phyloP scores from a whole-genome alignment of 64 coral and sea anemone species.

The Exaiptasia diaphana region DNA sequence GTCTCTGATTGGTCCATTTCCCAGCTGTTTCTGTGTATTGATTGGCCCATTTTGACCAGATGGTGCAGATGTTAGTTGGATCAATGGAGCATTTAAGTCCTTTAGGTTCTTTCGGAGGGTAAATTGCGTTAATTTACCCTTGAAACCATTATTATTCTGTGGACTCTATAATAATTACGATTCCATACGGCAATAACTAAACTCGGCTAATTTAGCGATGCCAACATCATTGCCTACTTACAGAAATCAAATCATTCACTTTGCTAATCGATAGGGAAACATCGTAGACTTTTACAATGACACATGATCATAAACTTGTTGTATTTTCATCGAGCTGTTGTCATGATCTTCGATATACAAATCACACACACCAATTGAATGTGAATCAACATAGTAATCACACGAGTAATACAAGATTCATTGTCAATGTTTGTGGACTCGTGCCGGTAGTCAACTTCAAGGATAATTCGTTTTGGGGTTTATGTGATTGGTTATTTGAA shows the following conservation, averaged over 20 bases:
- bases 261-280: too few relatives aligned
- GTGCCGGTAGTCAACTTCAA: too few relatives aligned
- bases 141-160: constrained; percentile 80
- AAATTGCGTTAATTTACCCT: constrained; percentile 92
- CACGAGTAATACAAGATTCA: too few relatives aligned
- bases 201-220: not conserved
- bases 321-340: too few relatives aligned
- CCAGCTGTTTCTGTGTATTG: constrained; percentile 75
- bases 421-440: too few relatives aligned
- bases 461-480: too few relatives aligned
- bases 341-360: too few relatives aligned
- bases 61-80: constrained; percentile 67
- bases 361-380: too few relatives aligned
- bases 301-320: too few relatives aligned
- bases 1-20: constrained; percentile 60
- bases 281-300: too few relatives aligned
- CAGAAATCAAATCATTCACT: not conserved
- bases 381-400: too few relatives aligned
- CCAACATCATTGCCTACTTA: not conserved
- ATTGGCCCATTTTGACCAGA: constrained; percentile 60
- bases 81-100: constrained; percentile 72
- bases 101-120: constrained; percentile 57
- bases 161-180: constrained; percentile 93
- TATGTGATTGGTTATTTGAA: too few relatives aligned
- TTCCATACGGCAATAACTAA: not conserved